phyloP scores from a whole-genome alignment of 2,888 invertebrate genomes.

The Pachliopta kotzebuea region DNA sequence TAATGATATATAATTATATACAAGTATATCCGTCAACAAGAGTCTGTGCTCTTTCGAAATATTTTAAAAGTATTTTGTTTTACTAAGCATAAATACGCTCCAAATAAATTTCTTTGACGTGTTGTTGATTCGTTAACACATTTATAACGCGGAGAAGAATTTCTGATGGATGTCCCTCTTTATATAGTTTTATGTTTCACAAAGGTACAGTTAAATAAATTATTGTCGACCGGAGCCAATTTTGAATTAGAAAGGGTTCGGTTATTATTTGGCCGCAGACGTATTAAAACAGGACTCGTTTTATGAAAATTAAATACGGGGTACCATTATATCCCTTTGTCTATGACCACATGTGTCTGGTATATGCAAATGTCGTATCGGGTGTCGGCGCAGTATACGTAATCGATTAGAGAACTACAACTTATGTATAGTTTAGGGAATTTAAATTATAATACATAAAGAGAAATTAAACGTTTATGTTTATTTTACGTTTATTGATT shows the following conservation, averaged over 20 bases:
- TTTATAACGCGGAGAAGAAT: constrained; percentile 30
- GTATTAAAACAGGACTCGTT: constrained; percentile 74
- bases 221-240: constrained; percentile 57
- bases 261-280: constrained; percentile 69
- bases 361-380: constrained; percentile 77
- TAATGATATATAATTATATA: too few species aligned
- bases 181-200: constrained; percentile 29
- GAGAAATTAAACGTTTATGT: background rate
- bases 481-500: too few species aligned
- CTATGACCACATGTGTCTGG: constrained; percentile 75
- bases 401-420: constrained; percentile 50
- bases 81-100: too few species aligned
- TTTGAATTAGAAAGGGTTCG: constrained; percentile 68
- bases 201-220: constrained; percentile 45
- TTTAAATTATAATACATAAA: background rate
- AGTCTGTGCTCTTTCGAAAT: too few species aligned
- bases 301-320: constrained; percentile 78
- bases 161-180: constrained; percentile 20
- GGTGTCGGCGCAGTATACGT: constrained; percentile 58
- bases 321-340: constrained; percentile 69
- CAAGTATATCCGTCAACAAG: too few species aligned
- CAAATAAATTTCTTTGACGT: background rate
- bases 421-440: constrained; percentile 9
- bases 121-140: background rate
- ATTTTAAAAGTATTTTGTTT: too few species aligned